Base-by-base conservation (phyloP, 2,113 vertebrate species). In the Tychaedon coryphoeus region DNA sequence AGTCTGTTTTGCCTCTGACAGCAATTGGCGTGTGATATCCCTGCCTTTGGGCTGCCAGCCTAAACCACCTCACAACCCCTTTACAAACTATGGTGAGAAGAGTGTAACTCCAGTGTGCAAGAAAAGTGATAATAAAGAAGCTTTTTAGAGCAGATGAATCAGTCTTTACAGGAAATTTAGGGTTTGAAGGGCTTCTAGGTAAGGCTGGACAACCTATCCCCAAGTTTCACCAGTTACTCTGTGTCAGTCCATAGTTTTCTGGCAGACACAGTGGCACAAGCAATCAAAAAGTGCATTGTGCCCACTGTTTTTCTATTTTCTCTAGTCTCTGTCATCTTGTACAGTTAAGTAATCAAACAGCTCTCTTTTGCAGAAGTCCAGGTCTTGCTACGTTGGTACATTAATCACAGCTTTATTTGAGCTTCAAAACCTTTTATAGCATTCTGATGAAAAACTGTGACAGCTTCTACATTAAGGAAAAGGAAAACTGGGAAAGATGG, bases 301-400 rank as follows among this genome's bases (percentile, higher is more conserved):
- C 3, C 14, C 9, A 34, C 2, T 33, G 3, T 36, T 56, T 79
- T 81, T 48, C 14, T 22, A 0, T 76, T 79, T 90, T 40, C 58
- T 57, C 10, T 45, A 11, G 9, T 64, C n/a, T 86, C 22, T 81
- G 14, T 74, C 14, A 48, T 66, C 29, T 60, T 20, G 33, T 67
- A 42, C 8, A 67, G 16, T 4, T 56, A 26, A 69, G 4, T 9
- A 72, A 64, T 31, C 0, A 5, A 75, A 51, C 9, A 67, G 2
- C 0, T 38, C 13, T 58, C 18, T 51, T 22, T 29, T 15, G 6
- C 34, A 65, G 56, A 66, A 23, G 3, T 45, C 14, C 5, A n/a
- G 11, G 7, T 64, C 13, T 77, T 29, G 5, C 20, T 58, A 31
- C 0, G 1, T 5, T 45, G 8, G 22, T 23, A 56, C 5, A 11